These are phyloP conservation scores for Dysmachus trigonus DNA, from an alignment of 2,888 invertebrate genomes.

Conservation along the genomic window DNA sequence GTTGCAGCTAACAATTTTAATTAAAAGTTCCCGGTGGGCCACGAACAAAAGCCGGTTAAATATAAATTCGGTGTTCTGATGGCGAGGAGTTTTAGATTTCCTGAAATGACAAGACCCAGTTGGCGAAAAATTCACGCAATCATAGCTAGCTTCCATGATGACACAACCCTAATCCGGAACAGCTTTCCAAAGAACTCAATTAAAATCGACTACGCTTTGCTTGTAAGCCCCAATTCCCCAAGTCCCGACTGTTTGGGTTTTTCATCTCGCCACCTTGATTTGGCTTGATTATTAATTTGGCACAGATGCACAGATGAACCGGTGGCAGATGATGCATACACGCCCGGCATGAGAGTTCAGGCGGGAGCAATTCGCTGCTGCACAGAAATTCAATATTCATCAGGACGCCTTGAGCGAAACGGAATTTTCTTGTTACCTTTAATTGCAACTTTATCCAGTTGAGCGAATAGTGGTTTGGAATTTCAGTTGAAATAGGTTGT, in stretches of 20 bases:
- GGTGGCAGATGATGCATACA: constrained; percentile 9
- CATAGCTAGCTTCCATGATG: not conserved
- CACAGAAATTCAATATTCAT: constrained; percentile 36
- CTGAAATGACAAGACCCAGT: not conserved
- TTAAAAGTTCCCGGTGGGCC: not conserved
- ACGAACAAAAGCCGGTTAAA: not conserved
- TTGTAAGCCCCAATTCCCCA: not conserved
- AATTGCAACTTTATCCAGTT: constrained; percentile 35
- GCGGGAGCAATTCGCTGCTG: not conserved
- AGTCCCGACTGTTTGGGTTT: constrained; percentile 1
- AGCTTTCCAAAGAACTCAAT: constrained; percentile 22
- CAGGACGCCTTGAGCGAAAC: constrained; percentile 23
- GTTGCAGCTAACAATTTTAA: constrained; percentile 12
- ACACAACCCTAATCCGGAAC: not conserved
- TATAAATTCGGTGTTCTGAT: not conserved
- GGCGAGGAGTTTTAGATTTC: not conserved
- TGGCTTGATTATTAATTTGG: constrained; percentile 24
- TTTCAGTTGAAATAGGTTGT: constrained; percentile 19
- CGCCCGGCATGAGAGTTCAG: not conserved
- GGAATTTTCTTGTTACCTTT: constrained; percentile 37
- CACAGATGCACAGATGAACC: not conserved
- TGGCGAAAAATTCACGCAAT: not conserved
- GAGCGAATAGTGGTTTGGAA: constrained; percentile 3
- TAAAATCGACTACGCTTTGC: not conserved
- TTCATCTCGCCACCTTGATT: constrained; percentile 22